Evolutionary conservation across 1,140 invertebrate species (phyloP).

Genomic region (Radopholus similis): DNA sequence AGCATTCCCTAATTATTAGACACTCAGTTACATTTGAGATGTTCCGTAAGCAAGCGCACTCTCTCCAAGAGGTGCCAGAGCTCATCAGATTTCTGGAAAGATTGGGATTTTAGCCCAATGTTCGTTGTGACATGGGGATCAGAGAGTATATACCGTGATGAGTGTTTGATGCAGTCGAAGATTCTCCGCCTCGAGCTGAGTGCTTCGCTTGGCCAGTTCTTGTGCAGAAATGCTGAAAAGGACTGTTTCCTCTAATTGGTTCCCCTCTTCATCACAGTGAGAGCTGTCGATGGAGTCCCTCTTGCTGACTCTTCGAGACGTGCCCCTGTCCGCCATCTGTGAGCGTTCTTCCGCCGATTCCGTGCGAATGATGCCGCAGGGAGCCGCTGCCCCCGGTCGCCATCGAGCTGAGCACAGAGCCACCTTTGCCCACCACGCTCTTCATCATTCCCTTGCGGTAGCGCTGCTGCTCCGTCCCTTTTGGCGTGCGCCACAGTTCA

Average conservation of each 20-base stretch:
- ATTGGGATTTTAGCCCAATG: background rate
- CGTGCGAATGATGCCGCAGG: too few relatives aligned
- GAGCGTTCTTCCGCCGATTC: too few relatives aligned
- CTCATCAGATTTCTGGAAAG: constrained; percentile 47
- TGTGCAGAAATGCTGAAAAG: constrained; percentile 31
- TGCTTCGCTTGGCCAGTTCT: constrained; percentile 39
- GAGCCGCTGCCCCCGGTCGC: constrained; percentile 13
- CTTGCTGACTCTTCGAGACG: constrained; percentile 1
- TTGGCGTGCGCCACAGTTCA: constrained; percentile 50
- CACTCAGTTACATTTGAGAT: constrained; percentile 18
- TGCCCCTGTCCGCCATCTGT: too few relatives aligned
- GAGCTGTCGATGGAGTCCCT: constrained; percentile 37
- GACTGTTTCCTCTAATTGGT: too few relatives aligned
- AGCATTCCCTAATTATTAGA: too few relatives aligned
- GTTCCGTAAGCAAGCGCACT: constrained; percentile 33
- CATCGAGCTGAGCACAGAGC: constrained; percentile 2
- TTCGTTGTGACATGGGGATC: background rate
- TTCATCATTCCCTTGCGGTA: constrained; percentile 59
- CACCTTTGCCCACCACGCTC: constrained; percentile 48
- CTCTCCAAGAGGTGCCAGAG: constrained; percentile 52
- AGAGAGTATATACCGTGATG: constrained; percentile 23
- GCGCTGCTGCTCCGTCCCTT: constrained; percentile 46
- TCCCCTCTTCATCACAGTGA: constrained; percentile 24
- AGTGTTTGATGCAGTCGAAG: constrained; percentile 38
- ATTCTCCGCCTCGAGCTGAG: constrained; percentile 37